Conservation (phyloP, 2,113 vertebrate genomes). For the Alligator mississippiensis region DNA sequence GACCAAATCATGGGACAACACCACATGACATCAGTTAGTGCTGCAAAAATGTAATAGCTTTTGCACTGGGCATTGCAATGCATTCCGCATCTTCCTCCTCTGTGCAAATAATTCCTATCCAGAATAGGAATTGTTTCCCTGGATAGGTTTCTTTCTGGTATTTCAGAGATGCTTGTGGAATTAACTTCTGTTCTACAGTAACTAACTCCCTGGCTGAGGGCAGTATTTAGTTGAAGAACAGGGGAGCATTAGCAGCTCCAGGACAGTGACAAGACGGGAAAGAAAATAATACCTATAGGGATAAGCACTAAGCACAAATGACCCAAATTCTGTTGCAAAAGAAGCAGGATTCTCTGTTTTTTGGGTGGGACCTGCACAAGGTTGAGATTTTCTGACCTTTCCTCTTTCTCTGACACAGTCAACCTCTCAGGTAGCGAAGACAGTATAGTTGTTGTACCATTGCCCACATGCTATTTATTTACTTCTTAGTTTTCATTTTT, state of each 20-base stretch:
- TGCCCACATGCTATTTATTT: background rate
- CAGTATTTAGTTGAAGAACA: too few relatives aligned
- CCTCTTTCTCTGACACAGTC: background rate
- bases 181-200: background rate
- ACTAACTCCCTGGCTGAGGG: fast-evolving
- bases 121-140: background rate
- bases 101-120: background rate
- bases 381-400: too few relatives aligned
- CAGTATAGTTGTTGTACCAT: background rate
- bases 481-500: fast-evolving
- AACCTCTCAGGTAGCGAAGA: background rate
- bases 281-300: background rate
- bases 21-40: background rate
- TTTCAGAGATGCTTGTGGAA: background rate
- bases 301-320: background rate
- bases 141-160: background rate
- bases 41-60: background rate
- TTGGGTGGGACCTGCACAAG: too few relatives aligned
- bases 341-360: background rate
- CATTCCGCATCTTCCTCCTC: background rate
- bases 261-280: background rate
- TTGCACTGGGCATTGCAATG: too few relatives aligned
- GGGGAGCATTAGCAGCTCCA: background rate
- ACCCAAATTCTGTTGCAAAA: background rate
- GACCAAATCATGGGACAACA: background rate